Conservation (phyloP, 1,140 invertebrate genomes). For the Rhopalosiphum maidis region DNA sequence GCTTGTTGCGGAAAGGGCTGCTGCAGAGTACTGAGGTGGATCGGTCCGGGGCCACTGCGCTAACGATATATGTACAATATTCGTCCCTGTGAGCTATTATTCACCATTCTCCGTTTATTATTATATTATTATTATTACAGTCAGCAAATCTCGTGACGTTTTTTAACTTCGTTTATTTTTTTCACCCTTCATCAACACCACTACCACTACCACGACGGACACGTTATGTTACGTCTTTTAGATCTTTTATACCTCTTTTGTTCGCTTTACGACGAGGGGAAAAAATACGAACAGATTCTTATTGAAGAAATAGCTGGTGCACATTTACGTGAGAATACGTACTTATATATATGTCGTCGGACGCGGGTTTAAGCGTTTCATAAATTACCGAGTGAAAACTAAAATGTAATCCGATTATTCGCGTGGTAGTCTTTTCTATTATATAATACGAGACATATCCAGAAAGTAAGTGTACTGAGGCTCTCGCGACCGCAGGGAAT, state of each 20-base stretch:
- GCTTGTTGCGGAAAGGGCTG: not conserved
- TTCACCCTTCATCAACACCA: not conserved
- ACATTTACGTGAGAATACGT: not conserved
- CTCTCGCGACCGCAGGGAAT: too few relatives aligned
- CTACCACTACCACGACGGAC: too few relatives aligned
- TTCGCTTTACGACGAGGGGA: not conserved
- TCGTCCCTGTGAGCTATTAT: conserved; percentile 53
- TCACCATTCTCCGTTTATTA: not conserved
- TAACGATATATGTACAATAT: not conserved
- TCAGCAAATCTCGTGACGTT: not conserved
- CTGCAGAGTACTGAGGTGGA: not conserved
- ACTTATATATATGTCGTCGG: not conserved
- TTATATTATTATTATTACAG: not conserved
- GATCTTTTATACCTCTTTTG: not conserved
- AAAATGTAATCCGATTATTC: conserved; percentile 7
- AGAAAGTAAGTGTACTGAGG: too few relatives aligned
- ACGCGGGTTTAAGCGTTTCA: not conserved
- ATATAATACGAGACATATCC: too few relatives aligned
- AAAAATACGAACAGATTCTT: not conserved
- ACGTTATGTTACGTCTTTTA: not conserved
- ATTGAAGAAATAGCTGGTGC: not conserved
- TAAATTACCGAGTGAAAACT: not conserved
- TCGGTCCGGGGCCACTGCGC: not conserved
- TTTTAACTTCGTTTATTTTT: not conserved
- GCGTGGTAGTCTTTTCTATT: not conserved